Evolutionary conservation across 2,797 vertebrate species (phyloP), one percentile per base, ranked within the genome.

Genomic region (Limnodromus scolopaceus): DNA sequence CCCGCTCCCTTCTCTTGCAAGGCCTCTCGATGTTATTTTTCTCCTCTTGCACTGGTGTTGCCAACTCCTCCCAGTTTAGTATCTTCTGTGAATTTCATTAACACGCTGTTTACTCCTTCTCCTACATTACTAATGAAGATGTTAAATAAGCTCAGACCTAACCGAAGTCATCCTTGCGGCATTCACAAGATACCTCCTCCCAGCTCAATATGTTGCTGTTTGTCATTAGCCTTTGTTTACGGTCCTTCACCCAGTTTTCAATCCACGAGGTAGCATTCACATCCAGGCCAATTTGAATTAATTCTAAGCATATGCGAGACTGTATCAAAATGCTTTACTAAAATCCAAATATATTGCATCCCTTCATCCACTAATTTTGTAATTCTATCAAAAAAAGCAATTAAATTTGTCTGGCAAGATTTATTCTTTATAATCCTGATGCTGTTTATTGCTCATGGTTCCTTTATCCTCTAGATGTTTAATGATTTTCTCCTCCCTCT

Each of bases 401-500:
- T 95, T 97, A 96, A 89, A 94, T 93, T 92, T 95, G 77, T 94
- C 96, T 96, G 72, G 81, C 85, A 85, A 95, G 97, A 95, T 95
- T 96, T 95, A 97, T 96, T 96, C 96, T 88, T 87, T 93, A 69
- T 93, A 95, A 95, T 93, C 87, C 89, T 92, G 87, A 97, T 97
- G 95, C 97, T 97, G 94, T 97, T 96, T 97, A 97, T 97, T 97
- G 96, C 95, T 97, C 43, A 28, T 95, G 81, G 94, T 97, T 96
- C 84, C 84, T 97, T 97, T 97, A 97, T 97, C 90, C 86, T 91
- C 92, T 96, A 92, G 95, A 97, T 97, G 92, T 92, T 97, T 97
- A 97, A 97, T 97, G 95, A 96, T 97, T 97, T 97, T 97, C 95
- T 97, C 94, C 95, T 97, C 97, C 94, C 97, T 97, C 94, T 97